Evolutionary conservation across 1,140 invertebrate genomes (phyloP), one percentile per base, ranked within the genome.

Genomic region (Ips typographus): DNA sequence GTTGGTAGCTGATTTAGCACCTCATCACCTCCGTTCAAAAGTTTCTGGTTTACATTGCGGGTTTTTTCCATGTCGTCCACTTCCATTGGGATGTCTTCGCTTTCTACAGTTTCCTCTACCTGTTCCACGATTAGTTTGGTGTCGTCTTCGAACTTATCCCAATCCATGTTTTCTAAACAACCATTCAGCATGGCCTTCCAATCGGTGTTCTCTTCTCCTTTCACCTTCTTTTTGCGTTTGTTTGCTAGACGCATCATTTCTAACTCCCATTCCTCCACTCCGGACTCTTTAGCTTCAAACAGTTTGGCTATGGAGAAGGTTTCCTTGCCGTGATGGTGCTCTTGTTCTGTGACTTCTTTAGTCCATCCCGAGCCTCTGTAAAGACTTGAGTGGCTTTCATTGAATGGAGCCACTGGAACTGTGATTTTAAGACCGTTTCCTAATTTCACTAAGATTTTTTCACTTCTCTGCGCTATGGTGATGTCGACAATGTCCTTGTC

Each of bases 401-500:
- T 82, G 61, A 89, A 84, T 71, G 89, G 85, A 67, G 83, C 85
- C 65, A 91, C 84, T 71, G 89, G 87, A 71, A 92, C 84, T 0
- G 89, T 87, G 3, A 91, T 84, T 79, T 85, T 87, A 57, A 85
- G 84, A 1, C 89, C 90, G 69, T 89, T 85, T 73, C 86, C 88
- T 72, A 90, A 81, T 78, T 89, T 87, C 2, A 92, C 81, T 3
- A 91, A 79, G 42, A 92, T 85, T 49, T 86, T 90, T 77, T 91
- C 89, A 68, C 87, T 86, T 75, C 90, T 86, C 71, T 89, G 87
- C 1, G 89, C 89, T 7, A 93, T 80, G 85, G 91, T 90, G 1
- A 93, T 86, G 70, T 90, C 89, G 60, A 87, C 83, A 6, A 93
- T 87, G 71, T 92, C 90, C 52, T 89, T 90, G 75, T 90, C 89